Percentiles rank a stretch among this genome's conserved stretches.
These are phyloP conservation scores for Heliothis peltigera DNA, from an alignment of 2,888 invertebrate genomes.

Conservation along the genomic window DNA sequence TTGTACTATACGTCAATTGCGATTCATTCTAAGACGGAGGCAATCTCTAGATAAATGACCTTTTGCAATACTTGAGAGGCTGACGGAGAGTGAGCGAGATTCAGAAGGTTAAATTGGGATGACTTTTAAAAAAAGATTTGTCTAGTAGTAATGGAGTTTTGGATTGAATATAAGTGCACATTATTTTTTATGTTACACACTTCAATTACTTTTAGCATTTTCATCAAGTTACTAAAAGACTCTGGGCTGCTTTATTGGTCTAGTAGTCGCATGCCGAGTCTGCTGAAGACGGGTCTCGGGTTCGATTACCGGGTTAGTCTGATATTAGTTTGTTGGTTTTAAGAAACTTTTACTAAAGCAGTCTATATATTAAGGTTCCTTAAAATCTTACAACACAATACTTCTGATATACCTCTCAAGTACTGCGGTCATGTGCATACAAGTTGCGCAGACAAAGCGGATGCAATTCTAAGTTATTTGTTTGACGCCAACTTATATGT, in stretches of 20 bases:
- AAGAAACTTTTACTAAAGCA: too few species aligned
- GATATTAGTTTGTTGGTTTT: too few species aligned
- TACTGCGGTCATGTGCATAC: constrained; percentile 24
- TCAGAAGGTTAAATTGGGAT: constrained; percentile 28
- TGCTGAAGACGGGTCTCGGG: too few species aligned
- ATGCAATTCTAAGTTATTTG: constrained; percentile 37
- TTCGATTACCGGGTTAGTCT: too few species aligned
- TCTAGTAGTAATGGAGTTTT: too few species aligned
- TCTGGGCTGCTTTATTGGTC: too few species aligned
- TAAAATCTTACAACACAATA: neutral
- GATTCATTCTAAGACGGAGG: constrained; percentile 50
- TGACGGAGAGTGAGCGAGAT: constrained; percentile 29
- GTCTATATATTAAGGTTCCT: too few species aligned
- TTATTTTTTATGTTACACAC: too few species aligned
- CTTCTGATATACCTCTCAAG: neutral
- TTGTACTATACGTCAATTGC: constrained; percentile 57
- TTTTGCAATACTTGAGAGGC: constrained; percentile 44
- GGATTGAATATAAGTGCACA: too few species aligned
- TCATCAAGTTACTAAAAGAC: too few species aligned
- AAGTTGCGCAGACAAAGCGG: constrained; percentile 30
- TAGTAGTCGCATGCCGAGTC: too few species aligned
- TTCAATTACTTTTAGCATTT: too few species aligned
- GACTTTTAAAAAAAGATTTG: neutral
- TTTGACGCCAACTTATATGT: constrained; percentile 43
- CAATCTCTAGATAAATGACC: constrained; percentile 59